These are phyloP conservation scores for Glyphotaelius pellucidus DNA, from an alignment of 2,888 invertebrate genomes.

Conservation along the genomic window DNA sequence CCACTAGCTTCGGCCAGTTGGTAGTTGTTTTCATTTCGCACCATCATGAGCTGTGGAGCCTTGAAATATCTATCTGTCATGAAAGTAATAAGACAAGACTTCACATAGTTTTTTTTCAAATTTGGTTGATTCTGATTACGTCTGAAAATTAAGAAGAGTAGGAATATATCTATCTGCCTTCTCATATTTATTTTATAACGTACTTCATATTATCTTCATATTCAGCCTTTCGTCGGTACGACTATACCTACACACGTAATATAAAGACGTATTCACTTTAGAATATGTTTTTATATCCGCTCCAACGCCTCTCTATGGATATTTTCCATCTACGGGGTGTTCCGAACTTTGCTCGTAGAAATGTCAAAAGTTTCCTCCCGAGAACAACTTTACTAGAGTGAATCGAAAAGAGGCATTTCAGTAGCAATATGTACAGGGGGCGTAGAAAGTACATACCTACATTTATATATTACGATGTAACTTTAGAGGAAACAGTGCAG, in stretches of 20 bases:
- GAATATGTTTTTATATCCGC: conserved; percentile 1
- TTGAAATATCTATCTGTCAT: no score
- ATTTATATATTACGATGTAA: background rate
- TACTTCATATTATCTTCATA: no score
- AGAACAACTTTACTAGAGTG: background rate
- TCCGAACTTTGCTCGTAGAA: conserved; percentile 15
- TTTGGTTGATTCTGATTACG: background rate
- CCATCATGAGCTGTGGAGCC: no score
- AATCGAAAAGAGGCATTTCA: background rate
- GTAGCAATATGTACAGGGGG: background rate
- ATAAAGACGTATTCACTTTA: background rate
- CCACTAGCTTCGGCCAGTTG: no score
- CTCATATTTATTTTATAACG: background rate
- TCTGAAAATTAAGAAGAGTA: no score
- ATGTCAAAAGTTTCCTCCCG: conserved; percentile 18
- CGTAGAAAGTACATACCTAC: background rate
- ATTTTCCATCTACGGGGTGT: background rate
- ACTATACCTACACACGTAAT: background rate
- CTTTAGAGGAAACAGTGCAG: background rate
- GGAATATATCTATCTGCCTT: no score
- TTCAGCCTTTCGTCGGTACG: background rate
- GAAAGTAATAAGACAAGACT: no score
- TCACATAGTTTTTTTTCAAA: no score
- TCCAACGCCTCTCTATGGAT: background rate
- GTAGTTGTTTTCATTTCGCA: no score